Conservation (phyloP, 1,140 invertebrate species). For the Drosophila truncata region DNA sequence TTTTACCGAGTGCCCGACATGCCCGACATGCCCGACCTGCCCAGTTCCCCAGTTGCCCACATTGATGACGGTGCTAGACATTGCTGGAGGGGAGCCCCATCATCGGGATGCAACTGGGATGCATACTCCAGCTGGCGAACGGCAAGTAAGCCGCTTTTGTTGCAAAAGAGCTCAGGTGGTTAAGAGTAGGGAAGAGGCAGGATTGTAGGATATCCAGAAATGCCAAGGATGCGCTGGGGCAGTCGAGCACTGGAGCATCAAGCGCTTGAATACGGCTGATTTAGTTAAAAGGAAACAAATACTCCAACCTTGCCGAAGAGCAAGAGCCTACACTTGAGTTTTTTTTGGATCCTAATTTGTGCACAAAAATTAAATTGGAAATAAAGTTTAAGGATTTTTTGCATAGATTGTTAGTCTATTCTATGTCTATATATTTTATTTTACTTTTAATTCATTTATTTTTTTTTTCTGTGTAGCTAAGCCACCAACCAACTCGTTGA, state of each 20-base stretch:
- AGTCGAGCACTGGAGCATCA: slow-evolving; percentile 45
- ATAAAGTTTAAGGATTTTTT: background rate
- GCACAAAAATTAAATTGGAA: background rate
- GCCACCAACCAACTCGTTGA: slow-evolving; percentile 45
- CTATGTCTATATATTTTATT: too few relatives aligned
- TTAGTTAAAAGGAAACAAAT: slow-evolving; percentile 77
- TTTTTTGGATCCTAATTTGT: background rate
- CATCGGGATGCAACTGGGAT: slow-evolving; percentile 55
- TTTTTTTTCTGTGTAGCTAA: slow-evolving; percentile 14
- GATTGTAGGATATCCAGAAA: slow-evolving; percentile 2
- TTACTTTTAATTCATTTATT: background rate
- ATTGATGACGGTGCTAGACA: slow-evolving; percentile 57
- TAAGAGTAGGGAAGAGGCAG: background rate
- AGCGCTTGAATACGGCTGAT: slow-evolving; percentile 67
- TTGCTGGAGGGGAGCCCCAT: slow-evolving; percentile 30
- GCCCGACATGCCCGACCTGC: slow-evolving; percentile 2
- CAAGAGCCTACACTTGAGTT: slow-evolving; percentile 7
- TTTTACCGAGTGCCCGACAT: background rate
- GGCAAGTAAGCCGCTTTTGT: slow-evolving; percentile 62
- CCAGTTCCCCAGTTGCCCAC: slow-evolving; percentile 31
- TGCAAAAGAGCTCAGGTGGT: slow-evolving; percentile 12
- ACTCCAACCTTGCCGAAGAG: slow-evolving; percentile 24
- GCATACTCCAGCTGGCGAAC: slow-evolving; percentile 42
- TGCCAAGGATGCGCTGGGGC: slow-evolving; percentile 15
- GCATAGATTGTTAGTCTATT: background rate